A percentile compares a stretch with the other conserved stretches of the same genome.
Evolutionary conservation across 2,797 vertebrate species (phyloP).

Genomic region (Schizothorax lantsangensis): DNA sequence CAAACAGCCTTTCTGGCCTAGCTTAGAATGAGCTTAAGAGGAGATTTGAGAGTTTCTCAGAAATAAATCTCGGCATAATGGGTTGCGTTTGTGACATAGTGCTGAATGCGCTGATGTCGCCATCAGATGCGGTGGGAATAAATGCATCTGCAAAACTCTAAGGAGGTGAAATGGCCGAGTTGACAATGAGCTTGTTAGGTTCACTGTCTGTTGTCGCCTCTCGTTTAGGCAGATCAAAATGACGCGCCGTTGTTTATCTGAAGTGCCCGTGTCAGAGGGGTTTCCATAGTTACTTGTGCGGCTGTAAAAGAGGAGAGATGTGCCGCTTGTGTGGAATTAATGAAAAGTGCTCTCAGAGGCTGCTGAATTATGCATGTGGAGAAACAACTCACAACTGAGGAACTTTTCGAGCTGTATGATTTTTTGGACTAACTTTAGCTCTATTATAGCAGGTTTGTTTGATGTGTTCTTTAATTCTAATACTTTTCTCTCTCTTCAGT

Average conservation of each 20-base stretch:
- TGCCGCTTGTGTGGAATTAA: constrained; percentile 50
- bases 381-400: constrained; percentile 9
- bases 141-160: constrained; percentile 24
- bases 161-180: constrained; percentile 18
- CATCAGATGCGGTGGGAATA: neutral
- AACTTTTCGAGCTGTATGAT: neutral
- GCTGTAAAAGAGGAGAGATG: constrained; percentile 47
- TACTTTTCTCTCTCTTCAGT: constrained; percentile 72
- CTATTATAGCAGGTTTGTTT: neutral
- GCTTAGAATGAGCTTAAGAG: neutral
- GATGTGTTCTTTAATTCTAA: constrained; percentile 22
- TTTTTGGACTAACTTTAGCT: neutral
- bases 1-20: neutral
- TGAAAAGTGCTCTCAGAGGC: constrained; percentile 48
- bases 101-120: constrained; percentile 6
- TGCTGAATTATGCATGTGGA: constrained; percentile 50
- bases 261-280: constrained; percentile 35
- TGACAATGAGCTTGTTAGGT: constrained; percentile 40
- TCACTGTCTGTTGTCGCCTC: constrained; percentile 33
- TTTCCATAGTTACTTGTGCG: constrained; percentile 56
- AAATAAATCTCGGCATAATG: constrained; percentile 29
- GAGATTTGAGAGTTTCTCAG: neutral
- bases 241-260: constrained; percentile 27
- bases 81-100: constrained; percentile 18
- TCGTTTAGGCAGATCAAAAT: constrained; percentile 40